A percentile compares a stretch with the other conserved stretches of the same genome.
Conservation (phyloP, 2,113 vertebrate genomes). For the Archilochus colubris region DNA sequence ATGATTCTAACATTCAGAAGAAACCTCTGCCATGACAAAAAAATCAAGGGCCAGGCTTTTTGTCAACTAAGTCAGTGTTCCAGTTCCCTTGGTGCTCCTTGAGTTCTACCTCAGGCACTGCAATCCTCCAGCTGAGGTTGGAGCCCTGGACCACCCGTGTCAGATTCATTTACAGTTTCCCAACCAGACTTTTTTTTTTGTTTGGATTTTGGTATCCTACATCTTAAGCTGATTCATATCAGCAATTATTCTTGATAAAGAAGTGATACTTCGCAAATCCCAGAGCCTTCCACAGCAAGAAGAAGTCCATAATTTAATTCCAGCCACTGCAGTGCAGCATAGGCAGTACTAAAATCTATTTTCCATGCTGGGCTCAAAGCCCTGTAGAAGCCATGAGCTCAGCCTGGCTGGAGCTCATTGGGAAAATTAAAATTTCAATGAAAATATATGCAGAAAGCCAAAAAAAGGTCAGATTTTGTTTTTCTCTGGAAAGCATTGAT, state of each 20-base stretch:
- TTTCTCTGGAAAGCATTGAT: not conserved
- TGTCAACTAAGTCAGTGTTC: not conserved
- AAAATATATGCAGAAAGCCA: not conserved
- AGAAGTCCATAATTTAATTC: not conserved
- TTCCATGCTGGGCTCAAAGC: not conserved
- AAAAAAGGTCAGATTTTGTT: not conserved
- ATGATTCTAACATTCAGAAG: not conserved
- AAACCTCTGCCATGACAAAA: not conserved
- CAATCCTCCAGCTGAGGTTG: not conserved
- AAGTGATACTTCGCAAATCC: not conserved
- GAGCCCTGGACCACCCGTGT: not conserved
- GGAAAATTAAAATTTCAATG: constrained; percentile 2
- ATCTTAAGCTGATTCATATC: not conserved
- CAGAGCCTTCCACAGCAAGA: not conserved
- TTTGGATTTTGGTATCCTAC: not conserved
- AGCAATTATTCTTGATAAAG: not conserved
- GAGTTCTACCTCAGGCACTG: not conserved
- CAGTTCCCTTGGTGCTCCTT: not conserved
- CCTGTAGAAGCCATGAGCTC: not conserved
- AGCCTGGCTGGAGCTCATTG: not conserved
- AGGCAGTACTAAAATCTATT: not conserved
- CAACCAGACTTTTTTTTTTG: not conserved
- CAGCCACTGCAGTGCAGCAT: not conserved
- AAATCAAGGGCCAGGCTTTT: not conserved
- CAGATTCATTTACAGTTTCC: no score